Conservation (phyloP, 2,113 vertebrate genomes). For the Seriola rivoliana region DNA sequence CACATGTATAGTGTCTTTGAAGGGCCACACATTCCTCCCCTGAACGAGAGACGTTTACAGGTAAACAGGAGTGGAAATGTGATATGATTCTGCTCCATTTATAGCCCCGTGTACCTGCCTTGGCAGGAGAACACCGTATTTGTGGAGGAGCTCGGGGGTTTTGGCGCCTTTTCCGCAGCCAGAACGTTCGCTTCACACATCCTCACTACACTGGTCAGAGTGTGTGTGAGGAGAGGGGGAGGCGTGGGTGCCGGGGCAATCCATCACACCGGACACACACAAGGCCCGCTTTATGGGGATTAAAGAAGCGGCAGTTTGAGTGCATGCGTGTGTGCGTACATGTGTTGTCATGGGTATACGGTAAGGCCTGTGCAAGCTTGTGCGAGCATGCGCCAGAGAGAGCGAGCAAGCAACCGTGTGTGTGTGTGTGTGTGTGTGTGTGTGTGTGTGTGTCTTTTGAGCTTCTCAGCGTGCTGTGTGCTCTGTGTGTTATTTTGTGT, state of each 20-base stretch:
- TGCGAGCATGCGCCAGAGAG: constrained; percentile 5
- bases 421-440: no score
- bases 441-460: constrained; percentile 16
- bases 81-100: constrained; percentile 72
- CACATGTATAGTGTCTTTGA: constrained; percentile 65
- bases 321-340: constrained; percentile 44
- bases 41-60: constrained; percentile 69
- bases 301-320: constrained; percentile 64
- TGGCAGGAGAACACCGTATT: constrained; percentile 72
- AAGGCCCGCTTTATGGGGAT: constrained; percentile 79
- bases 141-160: constrained; percentile 64
- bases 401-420: not conserved
- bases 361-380: constrained; percentile 32
- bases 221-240: constrained; percentile 60
- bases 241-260: constrained; percentile 67
- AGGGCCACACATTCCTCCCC: constrained; percentile 71
- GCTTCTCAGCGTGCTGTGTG: constrained; percentile 33
- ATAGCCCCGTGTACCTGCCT: constrained; percentile 75
- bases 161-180: constrained; percentile 59
- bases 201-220: constrained; percentile 68
- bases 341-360: constrained; percentile 58
- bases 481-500: constrained; percentile 60
- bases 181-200: constrained; percentile 67
- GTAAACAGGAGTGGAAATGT: constrained; percentile 73
- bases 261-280: constrained; percentile 76